Evolutionary conservation across 1,140 invertebrate species (phyloP).

Genomic region (Cepaea nemoralis): DNA sequence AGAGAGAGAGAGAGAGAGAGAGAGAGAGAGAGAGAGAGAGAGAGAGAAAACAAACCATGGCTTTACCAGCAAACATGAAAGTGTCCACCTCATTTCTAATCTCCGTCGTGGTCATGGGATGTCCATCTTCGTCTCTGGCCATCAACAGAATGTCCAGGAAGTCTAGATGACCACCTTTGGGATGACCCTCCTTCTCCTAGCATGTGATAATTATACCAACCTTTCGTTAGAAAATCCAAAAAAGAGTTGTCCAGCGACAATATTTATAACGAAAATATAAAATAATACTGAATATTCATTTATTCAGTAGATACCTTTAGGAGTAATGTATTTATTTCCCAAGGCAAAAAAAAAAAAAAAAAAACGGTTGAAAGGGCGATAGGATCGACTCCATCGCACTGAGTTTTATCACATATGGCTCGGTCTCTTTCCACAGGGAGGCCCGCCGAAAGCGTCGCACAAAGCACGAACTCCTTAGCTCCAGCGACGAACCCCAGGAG

Average conservation of each 20-base stretch:
- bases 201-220: not conserved
- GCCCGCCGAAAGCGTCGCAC: no score
- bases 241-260: not conserved
- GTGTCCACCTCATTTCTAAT: slow-evolving; percentile 56
- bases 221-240: not conserved
- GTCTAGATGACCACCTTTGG: slow-evolving; percentile 39
- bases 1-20: no score
- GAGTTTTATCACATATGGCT: no score
- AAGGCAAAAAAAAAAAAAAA: no score
- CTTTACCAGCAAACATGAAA: slow-evolving; percentile 67
- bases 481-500: no score
- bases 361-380: no score
- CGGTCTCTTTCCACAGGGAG: no score
- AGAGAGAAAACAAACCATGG: no score
- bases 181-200: slow-evolving; percentile 2
- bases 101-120: slow-evolving; percentile 45
- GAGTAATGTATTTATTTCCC: no score
- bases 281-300: not conserved
- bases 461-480: no score
- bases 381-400: no score
- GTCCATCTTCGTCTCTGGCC: slow-evolving; percentile 47
- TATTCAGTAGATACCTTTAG: not conserved
- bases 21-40: no score
- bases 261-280: not conserved
- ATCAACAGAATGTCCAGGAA: slow-evolving; percentile 51